Evolutionary conservation across 2,888 invertebrate genomes (phyloP), one percentile per base, ranked within the genome.

Genomic region (Blastobasis adustella): DNA sequence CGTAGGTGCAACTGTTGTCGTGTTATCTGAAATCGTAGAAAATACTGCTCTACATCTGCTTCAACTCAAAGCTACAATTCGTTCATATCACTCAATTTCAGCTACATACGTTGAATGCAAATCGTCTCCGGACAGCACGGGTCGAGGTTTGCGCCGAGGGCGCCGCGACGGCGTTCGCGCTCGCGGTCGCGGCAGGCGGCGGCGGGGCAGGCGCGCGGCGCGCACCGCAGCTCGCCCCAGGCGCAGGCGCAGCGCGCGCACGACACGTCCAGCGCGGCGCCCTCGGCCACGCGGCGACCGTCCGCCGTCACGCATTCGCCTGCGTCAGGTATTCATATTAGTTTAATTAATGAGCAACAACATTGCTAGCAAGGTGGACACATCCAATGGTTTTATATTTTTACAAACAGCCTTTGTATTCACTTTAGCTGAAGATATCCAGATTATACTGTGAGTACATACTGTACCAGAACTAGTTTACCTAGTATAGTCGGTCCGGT

Each of bases 81-180:
- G 23, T 23, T 23, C 1, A 23, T 23, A 23, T 23, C 23, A 23
- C 23, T 2, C 23, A 23, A 23, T 23, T 23, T 23, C 1, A 23
- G 23, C 23, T 23, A 23, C 23, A 43, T 67, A 82, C 84, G 77
- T 61, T 65, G 57, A 10, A 71, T 62, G 59, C 86, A 86, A 45
- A 79, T 53, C 4, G 85, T 59, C 47, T 82, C 78, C 1, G 83
- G 85, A 50, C 86, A 87, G 58, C 86, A 86, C 9, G 69, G 52
- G 46, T 82, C 79, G 0, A 50, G 62, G 4, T 65, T 7, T 41
- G 1, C 54, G 53, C 56, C 66, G 48, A 46, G 54, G 45, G 51
- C 54, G 6, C 67, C 62, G 0, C 70, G 64, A n/a, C n/a, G n/a
- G n/a, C n/a, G 23, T 23, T 23, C 23, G 3, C 61, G 71, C 10